Evolutionary conservation across 2,888 invertebrate species (phyloP).

Genomic region (Glyphotaelius pellucidus): DNA sequence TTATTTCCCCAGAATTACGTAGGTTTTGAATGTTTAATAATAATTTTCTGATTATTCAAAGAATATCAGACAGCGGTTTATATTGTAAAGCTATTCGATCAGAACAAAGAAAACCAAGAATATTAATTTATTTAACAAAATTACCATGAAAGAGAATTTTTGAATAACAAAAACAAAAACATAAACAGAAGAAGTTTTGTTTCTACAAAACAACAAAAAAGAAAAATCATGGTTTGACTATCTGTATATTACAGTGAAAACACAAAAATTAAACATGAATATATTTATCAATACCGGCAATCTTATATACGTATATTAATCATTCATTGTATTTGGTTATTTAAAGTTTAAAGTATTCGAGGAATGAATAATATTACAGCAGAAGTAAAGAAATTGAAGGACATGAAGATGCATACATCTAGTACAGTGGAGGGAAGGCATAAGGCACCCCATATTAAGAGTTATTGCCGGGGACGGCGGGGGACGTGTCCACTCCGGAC

Average conservation of each 20-base stretch:
- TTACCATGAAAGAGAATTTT: background rate
- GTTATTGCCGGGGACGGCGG: slow-evolving; percentile 27
- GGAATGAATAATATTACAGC: background rate
- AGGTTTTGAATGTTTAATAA: background rate
- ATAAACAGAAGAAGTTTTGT: too few relatives aligned
- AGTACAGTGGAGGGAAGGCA: slow-evolving; percentile 27
- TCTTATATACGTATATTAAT: background rate
- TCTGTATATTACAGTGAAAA: background rate
- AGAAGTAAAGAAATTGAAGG: background rate
- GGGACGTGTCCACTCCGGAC: slow-evolving; percentile 30
- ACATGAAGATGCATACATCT: background rate
- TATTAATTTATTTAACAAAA: background rate
- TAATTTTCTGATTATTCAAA: background rate
- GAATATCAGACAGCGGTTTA: background rate
- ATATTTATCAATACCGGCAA: background rate
- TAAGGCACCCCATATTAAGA: background rate
- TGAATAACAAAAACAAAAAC: background rate
- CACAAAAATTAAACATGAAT: background rate
- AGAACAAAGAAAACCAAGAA: background rate
- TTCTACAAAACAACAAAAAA: background rate
- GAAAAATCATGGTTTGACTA: background rate
- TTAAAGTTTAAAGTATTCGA: background rate
- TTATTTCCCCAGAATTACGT: background rate
- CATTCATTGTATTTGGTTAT: background rate
- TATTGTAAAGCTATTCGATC: background rate